Conservation (phyloP, 2,888 invertebrate genomes). For the Ganaspis brasiliensis region DNA sequence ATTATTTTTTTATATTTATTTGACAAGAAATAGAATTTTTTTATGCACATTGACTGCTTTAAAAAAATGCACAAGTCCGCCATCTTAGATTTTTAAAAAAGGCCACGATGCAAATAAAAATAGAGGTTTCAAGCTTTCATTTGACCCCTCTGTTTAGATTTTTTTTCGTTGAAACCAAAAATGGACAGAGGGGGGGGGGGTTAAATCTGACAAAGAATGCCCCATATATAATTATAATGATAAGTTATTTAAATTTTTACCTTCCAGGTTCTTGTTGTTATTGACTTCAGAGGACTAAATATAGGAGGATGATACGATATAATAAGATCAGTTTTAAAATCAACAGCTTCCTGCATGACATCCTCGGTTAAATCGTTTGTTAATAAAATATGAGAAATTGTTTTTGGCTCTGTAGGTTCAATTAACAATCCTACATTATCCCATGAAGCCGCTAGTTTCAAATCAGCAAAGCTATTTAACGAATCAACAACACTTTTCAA, state of each 20-base stretch:
- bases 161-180: too few species aligned
- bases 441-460: constrained; percentile 90
- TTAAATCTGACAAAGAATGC: too few species aligned
- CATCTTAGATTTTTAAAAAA: too few species aligned
- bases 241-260: constrained; percentile 79
- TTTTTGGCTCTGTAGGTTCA: constrained; percentile 85
- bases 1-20: too few species aligned
- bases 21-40: too few species aligned
- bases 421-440: constrained; percentile 97
- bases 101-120: too few species aligned
- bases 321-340: constrained; percentile 87
- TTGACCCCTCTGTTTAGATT: too few species aligned
- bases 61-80: too few species aligned
- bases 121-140: too few species aligned
- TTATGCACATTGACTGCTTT: too few species aligned
- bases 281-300: constrained; percentile 90
- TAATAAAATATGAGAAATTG: constrained; percentile 87
- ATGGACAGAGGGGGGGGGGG: too few species aligned
- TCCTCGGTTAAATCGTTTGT: constrained; percentile 96
- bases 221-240: background rate
- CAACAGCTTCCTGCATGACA: constrained; percentile 91
- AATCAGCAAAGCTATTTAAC: constrained; percentile 87
- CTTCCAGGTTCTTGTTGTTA: constrained; percentile 86
- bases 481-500: constrained; percentile 82
- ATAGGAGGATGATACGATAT: constrained; percentile 98